Base-by-base conservation (phyloP, 2,888 invertebrate species). In the Drosophila kuntzei region DNA sequence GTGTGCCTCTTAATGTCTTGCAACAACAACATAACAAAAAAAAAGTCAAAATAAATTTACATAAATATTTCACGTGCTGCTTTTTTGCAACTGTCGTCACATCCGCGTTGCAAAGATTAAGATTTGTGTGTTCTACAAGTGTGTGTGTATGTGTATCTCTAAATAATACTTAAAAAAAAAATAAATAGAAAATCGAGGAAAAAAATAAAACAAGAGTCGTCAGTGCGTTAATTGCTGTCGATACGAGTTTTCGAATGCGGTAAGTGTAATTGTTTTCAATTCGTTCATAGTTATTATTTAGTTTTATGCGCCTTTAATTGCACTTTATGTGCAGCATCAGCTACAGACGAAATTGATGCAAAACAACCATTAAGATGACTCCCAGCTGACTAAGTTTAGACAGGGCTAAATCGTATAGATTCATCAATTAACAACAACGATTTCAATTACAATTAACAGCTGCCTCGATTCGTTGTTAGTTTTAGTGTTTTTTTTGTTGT, bases 41-140 rank as follows among this genome's bases (percentile, higher is more conserved):
- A 78, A 77, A 87, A 81, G 47, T 74, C 72, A 85, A 87, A 87
- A 87, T 87, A 85, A 85, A 85, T 85, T 87, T 85, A 75, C 85
- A 85, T 85, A 85, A 87, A 87, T 85, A 87, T 87, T 85, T 85
- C 87, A 85, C 85, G 87, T 85, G 80, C 85, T 75, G 78, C 71
- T 69, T 74, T 74, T 75, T 71, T 74, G 76, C 69, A 60, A 71
- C 67, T 71, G 71, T 79, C 69, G 71, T 83, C 75, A 77, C 80
- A 86, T 83, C 86, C 86, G 88, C 78, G 80, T 82, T 71, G 68
- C 64, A 57, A 55, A 82, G 65, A 61, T 70, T 69, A 57, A 50
- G 49, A 9, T 50, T 50, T 50, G 36, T 62, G 39, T 41, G 51
- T 61, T 62, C 47, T 55, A 49, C 16, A 18, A 54, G 49, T 44